Evolutionary conservation across 2,888 invertebrate genomes (phyloP), one percentile per base, ranked within the genome.

Genomic region (Apomyelois bistriatella): DNA sequence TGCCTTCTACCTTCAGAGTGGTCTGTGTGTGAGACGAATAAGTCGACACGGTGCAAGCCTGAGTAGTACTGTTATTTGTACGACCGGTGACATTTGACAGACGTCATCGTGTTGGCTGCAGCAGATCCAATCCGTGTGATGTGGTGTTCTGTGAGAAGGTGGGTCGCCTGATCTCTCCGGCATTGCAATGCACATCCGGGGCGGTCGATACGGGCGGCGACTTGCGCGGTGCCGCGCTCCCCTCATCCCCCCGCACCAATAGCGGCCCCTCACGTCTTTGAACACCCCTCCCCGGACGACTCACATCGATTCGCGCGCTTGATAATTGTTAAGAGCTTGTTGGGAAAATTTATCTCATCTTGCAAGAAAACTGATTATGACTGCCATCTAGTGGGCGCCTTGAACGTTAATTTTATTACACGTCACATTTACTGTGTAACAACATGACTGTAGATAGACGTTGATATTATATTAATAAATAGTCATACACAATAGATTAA

Each of bases 141-240:
- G 47, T 55, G 58, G 54, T 73, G 68, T 74, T 76, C 72, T 72
- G 73, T 71, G 69, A 73, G 75, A 75, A 79, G 79, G 77, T 78
- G 72, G 74, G 75, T 72, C 76, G 82, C 65, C 66, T 73, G 85
- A 82, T 85, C 80, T 83, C 83, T 79, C 78, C 73, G 74, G 57
- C 74, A 79, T 79, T 74, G 83, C 85, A 72, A 79, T 85, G 86
- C 86, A 87, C 80, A 87, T 85, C 87, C 87, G 87, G 85, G 80
- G 77, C 85, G 88, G 88, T 89, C 89, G 89, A 88, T 89, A 89
- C 82, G 70, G 72, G 66, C 73, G 74, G 70, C 82, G 88, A 88
- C 83, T 86, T 89, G 88, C 88, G 88, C 88, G 79, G 69, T 82
- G 64, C 75, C 77, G 77, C 64, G 72, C 77, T 72, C 69, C 75